Evolutionary conservation across 2,888 invertebrate species (phyloP), one percentile per base, ranked within the genome.

Genomic region (Tricholauxania praeusta): DNA sequence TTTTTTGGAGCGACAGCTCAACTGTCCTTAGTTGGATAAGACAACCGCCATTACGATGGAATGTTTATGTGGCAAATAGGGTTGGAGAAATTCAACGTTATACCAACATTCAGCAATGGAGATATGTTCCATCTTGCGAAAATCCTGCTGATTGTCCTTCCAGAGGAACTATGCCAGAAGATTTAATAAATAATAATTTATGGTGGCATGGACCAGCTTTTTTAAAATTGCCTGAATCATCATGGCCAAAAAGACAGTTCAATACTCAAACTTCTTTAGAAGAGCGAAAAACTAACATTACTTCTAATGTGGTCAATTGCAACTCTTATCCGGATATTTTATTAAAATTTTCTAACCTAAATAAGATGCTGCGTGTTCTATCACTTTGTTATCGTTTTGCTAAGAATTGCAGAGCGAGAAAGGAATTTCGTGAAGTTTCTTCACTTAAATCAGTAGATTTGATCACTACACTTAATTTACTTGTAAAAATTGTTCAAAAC

Each of bases 361-460:
- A 22, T 28, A 59, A 59, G 28, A 28, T 28, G 28, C 14, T 59
- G 15, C 59, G 59, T 12, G 28, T 59, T 28, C 10, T 19, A 28
- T 59, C 59, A 12, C 59, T 59, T 8, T 59, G 59, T 14, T 59
- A 22, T 28, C 19, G 59, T 28, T 59, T 59, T 22, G 14, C 10
- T 28, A 22, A 28, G 15, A 59, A 59, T 15, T 59, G 59, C 59
- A 28, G 8, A 32, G 15, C 14, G 4, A 59, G 12, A 59, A 59
- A 59, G 28, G 59, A 60, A 75, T 80, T 78, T 63, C 70, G 73
- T 65, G 75, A 69, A 32, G 81, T 72, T 49, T 82, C 80, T 32
- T 79, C 80, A 75, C 68, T 72, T 32, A 57, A 65, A 22, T 15
- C 19, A 4, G 22, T 48, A 15, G 28, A 47, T 28, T 12, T 66